phyloP scores from a whole-genome alignment of 1,140 invertebrate species.

The Lasioglossum albipes region DNA sequence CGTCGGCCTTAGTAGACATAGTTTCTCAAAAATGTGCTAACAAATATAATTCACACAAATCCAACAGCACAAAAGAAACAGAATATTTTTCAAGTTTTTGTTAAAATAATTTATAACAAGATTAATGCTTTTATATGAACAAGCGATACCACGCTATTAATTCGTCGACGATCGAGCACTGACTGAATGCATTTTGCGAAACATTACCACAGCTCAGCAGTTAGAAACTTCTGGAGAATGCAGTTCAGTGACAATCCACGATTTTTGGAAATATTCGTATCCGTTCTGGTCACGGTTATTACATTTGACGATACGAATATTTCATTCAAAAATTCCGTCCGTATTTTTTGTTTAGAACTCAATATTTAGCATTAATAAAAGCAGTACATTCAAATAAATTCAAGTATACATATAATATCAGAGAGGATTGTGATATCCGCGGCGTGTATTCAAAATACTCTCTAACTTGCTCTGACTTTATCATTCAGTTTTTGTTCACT shows the following conservation, averaged over 20 bases:
- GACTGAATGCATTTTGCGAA: constrained; percentile 8
- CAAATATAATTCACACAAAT: neutral
- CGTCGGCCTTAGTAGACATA: constrained; percentile 43
- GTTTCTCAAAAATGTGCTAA: neutral
- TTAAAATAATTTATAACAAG: neutral
- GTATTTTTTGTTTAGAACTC: too few species aligned
- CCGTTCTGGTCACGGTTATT: neutral
- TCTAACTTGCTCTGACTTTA: too few species aligned
- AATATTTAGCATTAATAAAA: too few species aligned
- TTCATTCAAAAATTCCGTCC: too few species aligned
- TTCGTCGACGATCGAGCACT: neutral
- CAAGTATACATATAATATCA: too few species aligned
- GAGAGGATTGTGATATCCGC: too few species aligned
- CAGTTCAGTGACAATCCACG: neutral
- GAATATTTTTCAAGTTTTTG: neutral
- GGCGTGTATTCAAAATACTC: too few species aligned
- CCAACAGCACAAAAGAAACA: neutral
- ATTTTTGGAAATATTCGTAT: neutral
- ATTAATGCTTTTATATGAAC: too few species aligned
- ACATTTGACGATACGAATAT: too few species aligned
- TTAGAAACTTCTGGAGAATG: constrained; percentile 38
- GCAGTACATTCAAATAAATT: too few species aligned
- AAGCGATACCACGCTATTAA: too few species aligned
- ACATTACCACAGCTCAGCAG: neutral
- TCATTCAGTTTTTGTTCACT: too few species aligned